phyloP scores from a whole-genome alignment of 2,113 vertebrate species.

The Varanus salvator region DNA sequence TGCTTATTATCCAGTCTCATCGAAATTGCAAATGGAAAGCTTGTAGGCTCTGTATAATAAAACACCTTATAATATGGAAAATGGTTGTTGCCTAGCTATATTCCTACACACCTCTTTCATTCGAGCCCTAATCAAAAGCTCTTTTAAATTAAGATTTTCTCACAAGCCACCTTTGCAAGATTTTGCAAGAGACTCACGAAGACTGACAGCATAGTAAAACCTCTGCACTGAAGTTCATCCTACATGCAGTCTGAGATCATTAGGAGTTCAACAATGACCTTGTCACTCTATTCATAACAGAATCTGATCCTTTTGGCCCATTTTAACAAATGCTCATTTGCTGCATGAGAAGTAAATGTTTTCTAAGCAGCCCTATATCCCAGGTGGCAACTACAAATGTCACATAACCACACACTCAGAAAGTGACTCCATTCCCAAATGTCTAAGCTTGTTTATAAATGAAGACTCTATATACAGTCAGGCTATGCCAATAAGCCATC shows the following conservation, averaged over 20 bases:
- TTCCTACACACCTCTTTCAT: neutral
- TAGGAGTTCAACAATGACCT: neutral
- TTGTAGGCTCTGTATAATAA: neutral
- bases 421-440: neutral
- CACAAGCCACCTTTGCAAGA: neutral
- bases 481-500: neutral
- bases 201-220: neutral
- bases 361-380: neutral
- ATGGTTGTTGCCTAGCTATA: neutral
- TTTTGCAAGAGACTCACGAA: neutral
- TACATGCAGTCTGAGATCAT: neutral
- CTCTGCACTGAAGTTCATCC: no score
- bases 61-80: neutral
- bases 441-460: neutral
- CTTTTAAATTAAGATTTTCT: neutral
- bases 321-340: neutral
- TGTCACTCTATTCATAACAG: neutral
- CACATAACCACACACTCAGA: slow-evolving; percentile 1
- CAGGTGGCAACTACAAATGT: neutral
- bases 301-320: neutral
- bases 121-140: neutral
- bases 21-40: neutral
- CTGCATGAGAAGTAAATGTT: neutral
- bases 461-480: slow-evolving; percentile 3
- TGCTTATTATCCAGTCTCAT: neutral